Evolutionary conservation across 2,888 invertebrate species (phyloP).

Genomic region (Mythimna pallens): DNA sequence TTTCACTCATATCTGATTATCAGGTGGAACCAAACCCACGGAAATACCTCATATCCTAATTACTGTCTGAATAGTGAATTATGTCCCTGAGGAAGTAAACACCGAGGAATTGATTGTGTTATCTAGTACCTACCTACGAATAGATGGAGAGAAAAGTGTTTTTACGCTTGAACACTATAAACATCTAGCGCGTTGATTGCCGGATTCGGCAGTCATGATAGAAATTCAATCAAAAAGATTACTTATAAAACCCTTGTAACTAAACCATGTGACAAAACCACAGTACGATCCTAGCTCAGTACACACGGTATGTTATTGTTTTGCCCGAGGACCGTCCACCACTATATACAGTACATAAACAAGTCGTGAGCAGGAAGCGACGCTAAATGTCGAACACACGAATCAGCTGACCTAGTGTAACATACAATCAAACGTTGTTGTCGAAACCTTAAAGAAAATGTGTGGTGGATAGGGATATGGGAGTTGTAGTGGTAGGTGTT

Average conservation of each 20-base stretch:
- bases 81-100: neutral
- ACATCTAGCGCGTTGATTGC: neutral
- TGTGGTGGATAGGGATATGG: neutral
- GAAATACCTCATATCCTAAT: no score
- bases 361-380: slow-evolving; percentile 58
- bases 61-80: no score
- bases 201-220: neutral
- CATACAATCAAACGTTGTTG: slow-evolving; percentile 12
- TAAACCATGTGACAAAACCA: neutral
- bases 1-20: no score
- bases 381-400: slow-evolving; percentile 20
- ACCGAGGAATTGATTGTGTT: neutral
- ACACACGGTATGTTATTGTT: slow-evolving; percentile 5
- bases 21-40: no score
- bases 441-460: neutral
- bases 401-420: slow-evolving; percentile 6
- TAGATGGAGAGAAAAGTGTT: neutral
- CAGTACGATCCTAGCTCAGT: neutral
- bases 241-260: neutral
- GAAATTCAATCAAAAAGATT: neutral
- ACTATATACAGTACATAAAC: slow-evolving; percentile 37
- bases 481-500: neutral
- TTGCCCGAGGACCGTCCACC: neutral
- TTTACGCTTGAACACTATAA: neutral
- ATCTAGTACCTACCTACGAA: neutral